These are phyloP conservation scores for Saccopteryx leptura DNA, from an alignment of 2,113 vertebrate genomes.

Conservation along the genomic window DNA sequence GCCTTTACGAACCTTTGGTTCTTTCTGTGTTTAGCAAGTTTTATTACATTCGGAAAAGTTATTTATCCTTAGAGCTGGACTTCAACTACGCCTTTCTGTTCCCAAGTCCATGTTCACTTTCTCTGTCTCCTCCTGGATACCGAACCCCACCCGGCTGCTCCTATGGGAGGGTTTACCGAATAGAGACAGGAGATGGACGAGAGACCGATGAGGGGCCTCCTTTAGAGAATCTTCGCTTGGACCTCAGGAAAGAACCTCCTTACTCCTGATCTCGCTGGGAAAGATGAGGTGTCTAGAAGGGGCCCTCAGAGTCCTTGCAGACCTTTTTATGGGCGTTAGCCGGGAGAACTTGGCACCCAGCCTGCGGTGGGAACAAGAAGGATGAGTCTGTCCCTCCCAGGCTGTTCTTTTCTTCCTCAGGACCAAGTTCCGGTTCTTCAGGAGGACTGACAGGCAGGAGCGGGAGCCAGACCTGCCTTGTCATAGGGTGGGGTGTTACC, in stretches of 20 bases:
- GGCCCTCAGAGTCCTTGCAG: not conserved
- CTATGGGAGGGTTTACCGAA: not conserved
- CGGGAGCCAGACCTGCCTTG: not conserved
- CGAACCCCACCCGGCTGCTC: not conserved
- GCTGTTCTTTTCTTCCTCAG: not conserved
- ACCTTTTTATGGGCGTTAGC: not conserved
- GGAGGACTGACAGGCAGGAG: not conserved
- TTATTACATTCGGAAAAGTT: not conserved
- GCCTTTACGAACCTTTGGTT: not conserved
- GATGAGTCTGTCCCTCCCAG: not conserved
- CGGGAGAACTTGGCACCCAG: not conserved
- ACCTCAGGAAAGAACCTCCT: not conserved
- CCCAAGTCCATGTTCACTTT: not conserved
- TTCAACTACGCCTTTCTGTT: not conserved
- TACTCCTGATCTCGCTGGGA: not conserved
- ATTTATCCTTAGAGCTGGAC: not conserved
- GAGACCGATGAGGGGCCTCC: not conserved
- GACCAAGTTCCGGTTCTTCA: constrained; percentile 6
- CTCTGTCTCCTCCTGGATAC: not conserved
- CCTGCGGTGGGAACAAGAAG: not conserved
- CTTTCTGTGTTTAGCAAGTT: not conserved
- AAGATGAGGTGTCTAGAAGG: not conserved
- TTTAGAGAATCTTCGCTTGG: not conserved
- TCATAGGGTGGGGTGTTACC: not conserved
- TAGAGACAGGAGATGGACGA: not conserved